These are phyloP conservation scores for Beris chalybata DNA, from an alignment of 2,888 invertebrate genomes.

Conservation along the genomic window DNA sequence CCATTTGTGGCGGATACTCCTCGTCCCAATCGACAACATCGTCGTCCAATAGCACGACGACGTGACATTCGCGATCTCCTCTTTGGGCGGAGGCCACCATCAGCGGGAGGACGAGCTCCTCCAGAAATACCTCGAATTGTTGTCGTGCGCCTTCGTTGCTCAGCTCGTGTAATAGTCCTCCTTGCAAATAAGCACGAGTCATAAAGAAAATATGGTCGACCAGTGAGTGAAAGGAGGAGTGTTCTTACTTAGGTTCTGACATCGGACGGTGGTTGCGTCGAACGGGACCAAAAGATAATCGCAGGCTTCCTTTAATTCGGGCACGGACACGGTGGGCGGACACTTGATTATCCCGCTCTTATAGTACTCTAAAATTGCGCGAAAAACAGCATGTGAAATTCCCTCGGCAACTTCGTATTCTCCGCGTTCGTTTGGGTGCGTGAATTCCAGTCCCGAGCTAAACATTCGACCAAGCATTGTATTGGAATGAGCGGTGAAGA, in stretches of 20 bases:
- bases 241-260: constrained; percentile 87
- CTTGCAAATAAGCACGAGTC: constrained; percentile 51
- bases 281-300: constrained; percentile 98
- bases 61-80: constrained; percentile 97
- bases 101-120: constrained; percentile 90
- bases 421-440: constrained; percentile 92
- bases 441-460: constrained; percentile 87
- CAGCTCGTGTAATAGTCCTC: constrained; percentile 94
- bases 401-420: constrained; percentile 98
- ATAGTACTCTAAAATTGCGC: constrained; percentile 94
- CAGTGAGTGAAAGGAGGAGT: not conserved
- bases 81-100: constrained; percentile 94
- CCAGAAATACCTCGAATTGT: constrained; percentile 95
- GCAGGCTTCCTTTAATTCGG: constrained; percentile 96
- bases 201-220: constrained; percentile 13
- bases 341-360: constrained; percentile 89
- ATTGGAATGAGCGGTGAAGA: constrained; percentile 94
- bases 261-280: constrained; percentile 91
- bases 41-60: constrained; percentile 94
- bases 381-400: constrained; percentile 91
- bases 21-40: constrained; percentile 98
- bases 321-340: constrained; percentile 93
- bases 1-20: constrained; percentile 99
- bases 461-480: constrained; percentile 99
- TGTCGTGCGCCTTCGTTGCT: constrained; percentile 99